Conservation (phyloP, 2,888 invertebrate genomes). For the Bhutanitis thaidina region DNA sequence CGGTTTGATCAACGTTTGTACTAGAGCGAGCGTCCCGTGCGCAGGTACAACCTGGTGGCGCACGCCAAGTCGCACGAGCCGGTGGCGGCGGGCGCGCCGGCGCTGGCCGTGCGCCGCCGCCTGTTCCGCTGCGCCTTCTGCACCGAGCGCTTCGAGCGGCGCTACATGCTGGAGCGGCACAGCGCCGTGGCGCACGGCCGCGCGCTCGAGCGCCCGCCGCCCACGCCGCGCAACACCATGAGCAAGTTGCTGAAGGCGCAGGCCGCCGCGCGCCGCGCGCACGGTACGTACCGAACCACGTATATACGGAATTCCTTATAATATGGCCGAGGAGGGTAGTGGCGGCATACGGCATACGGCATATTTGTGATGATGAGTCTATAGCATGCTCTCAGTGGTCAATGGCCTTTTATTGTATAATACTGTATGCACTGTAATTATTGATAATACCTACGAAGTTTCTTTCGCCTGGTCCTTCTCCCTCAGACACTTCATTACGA, state of each 20-base stretch:
- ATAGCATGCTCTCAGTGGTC: too few species aligned
- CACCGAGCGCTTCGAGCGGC: constrained; percentile 62
- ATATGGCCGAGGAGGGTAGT: too few species aligned
- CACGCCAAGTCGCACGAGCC: constrained; percentile 62
- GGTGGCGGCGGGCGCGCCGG: constrained; percentile 22
- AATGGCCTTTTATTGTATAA: too few species aligned
- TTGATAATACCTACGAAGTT: too few species aligned
- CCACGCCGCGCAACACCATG: constrained; percentile 74
- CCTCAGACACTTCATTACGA: too few species aligned
- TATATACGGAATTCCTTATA: too few species aligned
- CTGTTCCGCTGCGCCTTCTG: constrained; percentile 72
- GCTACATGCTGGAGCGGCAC: constrained; percentile 73
- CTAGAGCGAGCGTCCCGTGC: too few species aligned
- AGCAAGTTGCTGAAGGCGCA: constrained; percentile 73
- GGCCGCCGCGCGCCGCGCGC: constrained; percentile 43
- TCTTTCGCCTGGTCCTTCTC: too few species aligned
- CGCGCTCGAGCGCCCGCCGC: constrained; percentile 67
- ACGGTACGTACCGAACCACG: neutral
- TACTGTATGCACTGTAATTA: too few species aligned
- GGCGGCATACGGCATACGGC: too few species aligned
- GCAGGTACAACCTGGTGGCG: constrained; percentile 63
- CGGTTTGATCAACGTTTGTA: too few species aligned
- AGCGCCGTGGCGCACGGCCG: constrained; percentile 59
- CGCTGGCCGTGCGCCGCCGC: constrained; percentile 38
- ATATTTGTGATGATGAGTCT: too few species aligned